Conservation (phyloP, 2,888 invertebrate genomes). For the Watsonalla binaria region DNA sequence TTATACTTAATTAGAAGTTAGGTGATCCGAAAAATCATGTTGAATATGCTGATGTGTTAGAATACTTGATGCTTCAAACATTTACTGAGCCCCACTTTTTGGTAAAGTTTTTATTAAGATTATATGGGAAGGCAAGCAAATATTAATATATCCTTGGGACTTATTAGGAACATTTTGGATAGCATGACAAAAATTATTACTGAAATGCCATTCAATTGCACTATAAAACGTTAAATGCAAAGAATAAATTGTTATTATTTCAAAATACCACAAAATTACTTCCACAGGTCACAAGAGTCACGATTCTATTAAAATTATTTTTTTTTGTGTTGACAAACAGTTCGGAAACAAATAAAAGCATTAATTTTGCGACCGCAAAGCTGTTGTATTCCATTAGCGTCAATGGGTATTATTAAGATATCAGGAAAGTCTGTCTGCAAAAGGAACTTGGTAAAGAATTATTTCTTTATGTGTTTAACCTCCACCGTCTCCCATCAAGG, state of each 20-base stretch:
- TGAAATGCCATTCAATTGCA: background rate
- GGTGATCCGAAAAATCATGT: too few species aligned
- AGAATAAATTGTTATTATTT: background rate
- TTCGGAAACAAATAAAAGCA: background rate
- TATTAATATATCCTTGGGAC: too few species aligned
- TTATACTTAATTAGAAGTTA: too few species aligned
- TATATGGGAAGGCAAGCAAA: too few species aligned
- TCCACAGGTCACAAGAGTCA: background rate
- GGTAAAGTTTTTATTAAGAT: too few species aligned
- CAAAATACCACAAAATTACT: background rate
- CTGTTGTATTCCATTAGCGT: background rate
- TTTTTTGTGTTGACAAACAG: background rate
- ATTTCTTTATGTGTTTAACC: constrained; percentile 13
- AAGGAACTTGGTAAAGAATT: constrained; percentile 21
- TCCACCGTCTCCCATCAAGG: constrained; percentile 30
- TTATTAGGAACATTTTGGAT: too few species aligned
- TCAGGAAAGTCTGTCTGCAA: constrained; percentile 14
- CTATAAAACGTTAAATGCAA: background rate
- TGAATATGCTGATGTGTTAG: too few species aligned
- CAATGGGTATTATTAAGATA: constrained; percentile 10
- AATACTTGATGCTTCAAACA: too few species aligned
- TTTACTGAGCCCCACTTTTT: too few species aligned
- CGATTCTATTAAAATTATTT: background rate
- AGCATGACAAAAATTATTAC: too few species aligned
- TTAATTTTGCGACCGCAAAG: constrained; percentile 2